Percentiles rank a stretch among this genome's conserved stretches.
Evolutionary conservation across 2,797 vertebrate species (phyloP).

Genomic region (Eurystomus glaucurus): DNA sequence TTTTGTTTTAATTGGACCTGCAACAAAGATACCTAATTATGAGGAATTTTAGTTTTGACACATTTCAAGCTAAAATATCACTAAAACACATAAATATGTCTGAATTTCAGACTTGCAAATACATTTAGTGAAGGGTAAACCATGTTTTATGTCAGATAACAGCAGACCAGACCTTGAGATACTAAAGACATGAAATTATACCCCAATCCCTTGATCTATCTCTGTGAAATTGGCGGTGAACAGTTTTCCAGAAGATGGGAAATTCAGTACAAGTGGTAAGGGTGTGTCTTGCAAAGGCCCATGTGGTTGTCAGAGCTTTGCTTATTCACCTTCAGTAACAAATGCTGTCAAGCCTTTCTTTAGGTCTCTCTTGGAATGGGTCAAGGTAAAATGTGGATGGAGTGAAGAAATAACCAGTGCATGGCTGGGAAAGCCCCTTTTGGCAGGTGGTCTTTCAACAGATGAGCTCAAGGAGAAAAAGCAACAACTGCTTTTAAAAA

Average conservation of each 20-base stretch:
- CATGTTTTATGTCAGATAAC: conserved; percentile 11
- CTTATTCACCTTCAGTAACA: background rate
- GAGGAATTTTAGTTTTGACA: conserved; percentile 40
- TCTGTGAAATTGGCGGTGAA: background rate
- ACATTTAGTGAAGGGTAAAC: background rate
- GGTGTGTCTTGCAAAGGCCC: background rate
- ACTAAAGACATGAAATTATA: background rate
- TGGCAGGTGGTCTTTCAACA: background rate
- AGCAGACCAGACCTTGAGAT: background rate
- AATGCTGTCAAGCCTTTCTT: background rate
- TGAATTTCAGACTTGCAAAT: conserved; percentile 35
- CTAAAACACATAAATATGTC: conserved; percentile 35
- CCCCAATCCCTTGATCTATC: background rate
- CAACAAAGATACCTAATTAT: conserved; percentile 20
- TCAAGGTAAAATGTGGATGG: background rate
- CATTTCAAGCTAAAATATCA: conserved; percentile 21
- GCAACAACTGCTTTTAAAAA: background rate
- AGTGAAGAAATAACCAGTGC: background rate
- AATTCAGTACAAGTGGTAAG: background rate
- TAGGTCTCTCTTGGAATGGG: background rate
- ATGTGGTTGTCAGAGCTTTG: background rate
- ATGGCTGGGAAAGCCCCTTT: background rate
- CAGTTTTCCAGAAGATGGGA: background rate
- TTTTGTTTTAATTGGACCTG: conserved; percentile 70
- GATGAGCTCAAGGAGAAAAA: background rate